Percentiles rank a stretch among this genome's conserved stretches.
Conservation (phyloP, 2,797 vertebrate genomes). For the Acropternis orthonyx region DNA sequence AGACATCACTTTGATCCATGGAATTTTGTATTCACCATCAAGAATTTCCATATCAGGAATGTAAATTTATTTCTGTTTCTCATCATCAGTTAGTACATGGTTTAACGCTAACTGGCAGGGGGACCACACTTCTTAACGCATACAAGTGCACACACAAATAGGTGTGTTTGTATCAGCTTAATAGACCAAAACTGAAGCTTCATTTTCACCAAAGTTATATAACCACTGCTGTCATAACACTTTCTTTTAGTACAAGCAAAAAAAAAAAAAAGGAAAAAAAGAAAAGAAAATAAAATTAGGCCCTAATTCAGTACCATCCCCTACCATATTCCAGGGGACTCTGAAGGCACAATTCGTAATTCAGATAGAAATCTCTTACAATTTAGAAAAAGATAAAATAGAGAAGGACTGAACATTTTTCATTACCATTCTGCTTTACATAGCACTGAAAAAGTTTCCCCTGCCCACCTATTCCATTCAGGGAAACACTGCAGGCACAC, state of each 20-base stretch:
- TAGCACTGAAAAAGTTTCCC: not conserved
- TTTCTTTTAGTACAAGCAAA: not conserved
- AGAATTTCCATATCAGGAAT: not conserved
- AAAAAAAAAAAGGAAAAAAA: rapidly evolving
- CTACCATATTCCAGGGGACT: not conserved
- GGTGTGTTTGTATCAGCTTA: not conserved
- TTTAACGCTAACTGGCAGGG: not conserved
- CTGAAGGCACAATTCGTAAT: not conserved
- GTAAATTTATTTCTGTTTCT: not conserved
- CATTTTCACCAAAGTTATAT: not conserved
- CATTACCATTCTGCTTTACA: not conserved
- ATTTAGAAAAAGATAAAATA: not conserved
- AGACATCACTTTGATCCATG: not conserved
- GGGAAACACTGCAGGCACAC: not conserved
- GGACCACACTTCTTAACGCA: not conserved
- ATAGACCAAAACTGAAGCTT: not conserved
- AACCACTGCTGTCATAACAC: not conserved
- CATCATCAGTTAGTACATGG: not conserved
- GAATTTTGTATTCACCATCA: not conserved
- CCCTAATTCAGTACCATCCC: not conserved
- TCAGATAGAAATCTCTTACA: not conserved
- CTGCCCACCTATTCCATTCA: not conserved
- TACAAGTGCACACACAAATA: rapidly evolving
- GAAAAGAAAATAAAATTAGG: too few relatives aligned
- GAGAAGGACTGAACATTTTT: not conserved